Conservation (phyloP, 1,140 invertebrate species). For the roundworm (Caenorhabditis elegans) region WBcel235 BX284604.4:10087501-10088000, state of each 20-base stretch:
- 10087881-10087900: slow-evolving; percentile 11
- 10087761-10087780: neutral
- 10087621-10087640: neutral
- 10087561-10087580: neutral
- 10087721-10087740: neutral
- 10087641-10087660: too few species aligned
- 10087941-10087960: neutral
- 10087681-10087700: neutral
- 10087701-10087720: neutral
- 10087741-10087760: slow-evolving; percentile 1
- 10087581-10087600: neutral
- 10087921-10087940: neutral
- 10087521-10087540: slow-evolving; percentile 2
- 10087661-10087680: too few species aligned
- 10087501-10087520: too few species aligned
- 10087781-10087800: neutral
- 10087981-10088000: neutral
- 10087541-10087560: neutral
- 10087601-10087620: neutral
- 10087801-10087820: neutral
- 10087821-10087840: too few species aligned
- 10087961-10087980: neutral
- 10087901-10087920: neutral
- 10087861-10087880: too few species aligned
- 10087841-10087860: too few species aligned